Evolutionary conservation across 2,888 invertebrate genomes (phyloP), one percentile per base, ranked within the genome.

Genomic region (Eupeodes luniger): DNA sequence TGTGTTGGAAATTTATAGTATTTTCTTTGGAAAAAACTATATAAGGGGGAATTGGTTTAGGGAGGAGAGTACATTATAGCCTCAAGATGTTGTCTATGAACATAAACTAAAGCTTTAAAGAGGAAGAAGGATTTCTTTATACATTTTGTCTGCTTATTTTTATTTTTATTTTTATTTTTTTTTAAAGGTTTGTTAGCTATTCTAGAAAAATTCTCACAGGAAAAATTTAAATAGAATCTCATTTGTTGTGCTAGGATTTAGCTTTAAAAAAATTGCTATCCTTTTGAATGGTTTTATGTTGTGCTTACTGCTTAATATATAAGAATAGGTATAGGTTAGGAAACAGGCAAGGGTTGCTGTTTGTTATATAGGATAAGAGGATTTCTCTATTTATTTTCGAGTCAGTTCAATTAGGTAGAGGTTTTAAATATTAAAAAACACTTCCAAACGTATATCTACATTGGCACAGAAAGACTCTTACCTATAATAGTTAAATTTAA

Each of bases 181-280:
- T 55, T 67, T 2, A 27, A 27, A 27, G 27, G 34, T 70, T 79
- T 40, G 40, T 5, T 40, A 40, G 19, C 64, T 75, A 27, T 69
- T 62, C 27, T 12, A 59, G 34, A 55, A 40, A 36, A 57, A 77
- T 47, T 76, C 84, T 77, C 80, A 78, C 6, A 77, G 74, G 87
- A 49, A 40, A 77, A 62, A 85, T 88, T 81, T 74, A 85, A 88
- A 85, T 84, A 69, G 77, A 84, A 61, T 80, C 57, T 62, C 77
- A 81, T 84, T 84, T 74, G 69, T 67, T 69, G 51, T 74, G 62
- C 40, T 51, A 78, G 76, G 77, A 88, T 81, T 72, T 69, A 49
- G 62, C 72, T 80, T 67, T 57, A 47, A 57, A 44, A 19, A 74
- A 74, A 72, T 64, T 82, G 78, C 34, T 47, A 16, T 55, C 11